Evolutionary conservation across 2,888 invertebrate species (phyloP), one percentile per base, ranked within the genome.

Genomic region (Nephrotoma guestfalica): DNA sequence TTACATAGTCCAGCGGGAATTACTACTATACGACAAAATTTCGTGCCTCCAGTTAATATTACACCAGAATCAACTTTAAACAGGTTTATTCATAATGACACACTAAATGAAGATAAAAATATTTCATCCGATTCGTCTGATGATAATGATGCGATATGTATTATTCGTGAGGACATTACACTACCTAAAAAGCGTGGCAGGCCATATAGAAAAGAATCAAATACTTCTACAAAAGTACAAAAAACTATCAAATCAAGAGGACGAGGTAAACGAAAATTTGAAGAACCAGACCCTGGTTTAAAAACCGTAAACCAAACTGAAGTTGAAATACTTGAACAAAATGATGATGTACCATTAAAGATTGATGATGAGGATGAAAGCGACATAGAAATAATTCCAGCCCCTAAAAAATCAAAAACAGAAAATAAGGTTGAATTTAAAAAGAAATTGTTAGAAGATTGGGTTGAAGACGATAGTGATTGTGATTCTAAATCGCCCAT

Each of bases 361-460:
- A 88, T 89, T 87, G 88, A 85, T 6, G 84, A 86, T 43, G 87
- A 87, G 41, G 86, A 86, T 51, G 86, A 88, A 86, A 92, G 92
- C 86, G 92, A 91, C 86, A 91, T 92, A 86, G 88, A 87, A 13
- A 88, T 87, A 71, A 2, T 9, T 9, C 11, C 71, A 71, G 9
- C 18, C 4, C 85, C 88, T 5, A 90, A 90, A 87, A 90, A 90
- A 18, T 91, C 92, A 89, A 88, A 89, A 41, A 86, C 71, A 30
- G 83, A 47, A 7, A 86, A 86, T 42, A 93, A 93, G 51, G 93
- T 93, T 90, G 93, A 93, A 86, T 41, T 86, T 9, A 51, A 86
- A 87, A 88, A 88, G 87, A 94, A 95, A 88, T 92, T 96, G 83
- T 91, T 96, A 87, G 95, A 95, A 0, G 96, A 96, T 89, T 96